Evolutionary conservation across 2,888 invertebrate genomes (phyloP).

Genomic region (Drosophila cracens): DNA sequence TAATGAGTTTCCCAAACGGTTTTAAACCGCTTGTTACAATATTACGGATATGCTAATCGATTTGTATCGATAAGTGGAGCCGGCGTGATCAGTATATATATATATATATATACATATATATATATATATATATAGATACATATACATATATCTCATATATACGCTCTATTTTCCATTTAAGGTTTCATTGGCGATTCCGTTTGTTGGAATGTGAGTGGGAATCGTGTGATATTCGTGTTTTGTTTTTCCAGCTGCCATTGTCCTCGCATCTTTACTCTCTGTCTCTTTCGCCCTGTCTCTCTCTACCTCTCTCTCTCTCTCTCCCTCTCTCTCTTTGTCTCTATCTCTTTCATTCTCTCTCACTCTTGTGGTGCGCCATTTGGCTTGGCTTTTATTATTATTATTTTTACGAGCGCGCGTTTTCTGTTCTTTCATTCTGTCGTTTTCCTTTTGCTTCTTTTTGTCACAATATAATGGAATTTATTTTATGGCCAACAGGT

Average conservation of each 20-base stretch:
- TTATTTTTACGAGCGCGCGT: slow-evolving; percentile 73
- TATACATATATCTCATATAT: too few relatives aligned
- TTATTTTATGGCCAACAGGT: slow-evolving; percentile 83
- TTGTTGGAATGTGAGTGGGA: slow-evolving; percentile 1
- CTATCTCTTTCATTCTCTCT: neutral
- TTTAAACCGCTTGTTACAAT: too few relatives aligned
- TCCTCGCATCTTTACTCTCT: slow-evolving; percentile 23
- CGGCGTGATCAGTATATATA: too few relatives aligned
- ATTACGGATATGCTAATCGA: neutral
- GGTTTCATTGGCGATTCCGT: neutral
- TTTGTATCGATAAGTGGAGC: neutral
- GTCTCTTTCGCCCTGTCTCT: neutral
- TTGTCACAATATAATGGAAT: slow-evolving; percentile 75
- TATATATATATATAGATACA: too few relatives aligned
- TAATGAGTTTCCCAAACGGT: neutral
- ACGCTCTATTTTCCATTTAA: neutral
- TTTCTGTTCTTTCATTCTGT: slow-evolving; percentile 42
- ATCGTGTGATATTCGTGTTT: slow-evolving; percentile 31
- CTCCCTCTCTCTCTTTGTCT: neutral
- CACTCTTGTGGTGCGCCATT: slow-evolving; percentile 56
- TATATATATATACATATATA: too few relatives aligned
- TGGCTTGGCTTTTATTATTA: slow-evolving; percentile 78
- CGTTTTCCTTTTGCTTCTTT: slow-evolving; percentile 26
- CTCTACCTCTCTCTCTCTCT: neutral
- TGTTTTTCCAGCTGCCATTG: slow-evolving; percentile 46